Conservation (phyloP, 92 coral and sea anemone genomes). For the Scolanthus callimorphus region DNA sequence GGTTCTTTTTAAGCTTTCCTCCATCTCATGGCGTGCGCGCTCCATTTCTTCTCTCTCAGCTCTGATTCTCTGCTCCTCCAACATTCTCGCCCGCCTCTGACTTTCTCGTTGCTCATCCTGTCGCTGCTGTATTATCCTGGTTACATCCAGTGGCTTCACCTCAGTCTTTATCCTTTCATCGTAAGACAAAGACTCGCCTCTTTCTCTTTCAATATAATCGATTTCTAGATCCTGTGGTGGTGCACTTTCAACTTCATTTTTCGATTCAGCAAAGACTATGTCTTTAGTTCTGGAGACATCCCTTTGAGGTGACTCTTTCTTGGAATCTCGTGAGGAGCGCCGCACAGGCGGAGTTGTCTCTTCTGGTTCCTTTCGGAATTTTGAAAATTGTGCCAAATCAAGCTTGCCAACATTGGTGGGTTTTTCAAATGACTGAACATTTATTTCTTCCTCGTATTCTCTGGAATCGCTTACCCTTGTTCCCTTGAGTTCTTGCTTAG, state of each 20-base stretch:
- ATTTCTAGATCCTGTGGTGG: not conserved
- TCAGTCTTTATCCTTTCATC: slow-evolving; percentile 20
- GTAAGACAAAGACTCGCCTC: slow-evolving; percentile 5
- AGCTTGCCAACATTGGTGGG: slow-evolving; percentile 49
- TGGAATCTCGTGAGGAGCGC: too few relatives aligned
- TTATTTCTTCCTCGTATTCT: not conserved
- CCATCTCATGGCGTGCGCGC: not conserved
- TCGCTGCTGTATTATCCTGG: slow-evolving; percentile 7
- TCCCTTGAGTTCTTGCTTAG: too few relatives aligned
- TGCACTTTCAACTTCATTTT: slow-evolving; percentile 1
- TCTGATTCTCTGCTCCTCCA: slow-evolving; percentile 4
- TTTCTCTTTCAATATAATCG: not conserved
- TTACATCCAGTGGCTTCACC: not conserved
- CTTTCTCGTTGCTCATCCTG: slow-evolving; percentile 10
- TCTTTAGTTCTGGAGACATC: too few relatives aligned
- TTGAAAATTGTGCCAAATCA: slow-evolving; percentile 35
- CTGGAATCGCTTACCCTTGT: too few relatives aligned
- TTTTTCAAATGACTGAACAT: slow-evolving; percentile 13
- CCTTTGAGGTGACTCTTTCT: not conserved
- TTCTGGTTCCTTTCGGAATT: too few relatives aligned
- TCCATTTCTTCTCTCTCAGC: slow-evolving; percentile 19
- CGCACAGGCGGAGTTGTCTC: not conserved
- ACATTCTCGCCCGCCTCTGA: not conserved
- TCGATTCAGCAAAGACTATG: not conserved
- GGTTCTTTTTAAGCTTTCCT: not conserved